Evolutionary conservation across 2,797 vertebrate genomes (phyloP), one percentile per base, ranked within the genome.

Genomic region (Onychomys torridus): DNA sequence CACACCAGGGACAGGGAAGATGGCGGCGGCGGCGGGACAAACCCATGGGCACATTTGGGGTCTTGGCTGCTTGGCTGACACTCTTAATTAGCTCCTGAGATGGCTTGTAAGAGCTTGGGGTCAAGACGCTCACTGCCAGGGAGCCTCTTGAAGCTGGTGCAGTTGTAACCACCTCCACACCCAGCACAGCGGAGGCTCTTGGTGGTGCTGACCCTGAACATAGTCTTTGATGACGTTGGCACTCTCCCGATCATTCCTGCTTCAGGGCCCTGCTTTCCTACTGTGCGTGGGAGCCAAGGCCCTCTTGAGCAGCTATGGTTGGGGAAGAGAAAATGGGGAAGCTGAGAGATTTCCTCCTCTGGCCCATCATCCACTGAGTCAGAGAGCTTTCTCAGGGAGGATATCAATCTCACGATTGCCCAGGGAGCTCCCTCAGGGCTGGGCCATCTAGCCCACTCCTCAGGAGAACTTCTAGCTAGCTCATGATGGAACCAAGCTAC

Each of bases 391-490:
- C 52, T 77, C 34, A 2, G 27, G 19, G 19, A 85, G 1, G 78
- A 83, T 2, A 32, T 25, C 0, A 0, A 43, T 2, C 32, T 52
- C 2, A 10, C 19, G 0, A 0, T 52, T 2, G 3, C 57, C 82
- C 43, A 37, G 65, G 65, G 14, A 0, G 21, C 11, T n/a, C n/a
- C 12, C 78, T 40, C 0, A 6, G 65, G 67, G 9, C 29, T 5
- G 19, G 43, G 37, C 25, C 13, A 0, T 82, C 77, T 85, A 3
- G 0, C 61, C 67, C 2, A 0, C 0, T 9, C 63, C 76, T 63
- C 27, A n/a, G 93, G 23, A 63, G 19, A 5, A 61, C 75, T 67
- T 17, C 27, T 14, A 2, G 46, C 46, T 34, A 25, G 49, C 19
- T 10, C 57, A n/a, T 11, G 16, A 49, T 2, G 23, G 55, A 91